Evolutionary conservation across 2,797 vertebrate genomes (phyloP), one percentile per base, ranked within the genome.

Genomic region (Poecilia velifera): DNA sequence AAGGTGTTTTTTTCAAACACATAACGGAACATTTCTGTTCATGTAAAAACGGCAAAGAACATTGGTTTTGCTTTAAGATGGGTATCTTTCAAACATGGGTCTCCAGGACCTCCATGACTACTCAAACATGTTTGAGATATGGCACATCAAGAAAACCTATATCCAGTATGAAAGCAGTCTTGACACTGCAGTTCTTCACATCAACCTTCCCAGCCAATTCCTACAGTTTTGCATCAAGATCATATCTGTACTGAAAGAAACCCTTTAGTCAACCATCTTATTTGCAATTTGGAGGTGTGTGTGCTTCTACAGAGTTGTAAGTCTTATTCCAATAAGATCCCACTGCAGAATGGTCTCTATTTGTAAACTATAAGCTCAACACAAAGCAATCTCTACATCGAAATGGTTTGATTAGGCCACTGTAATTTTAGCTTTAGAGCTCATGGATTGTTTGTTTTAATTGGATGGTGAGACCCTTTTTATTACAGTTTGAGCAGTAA

Each of bases 1-100:
- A 83, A 82, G 72, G 79, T 74, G 70, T 82, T 79, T 62, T 83
- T 79, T 22, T 16, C 59, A 75, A 81, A 80, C 31, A 73, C 39
- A 51, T 25, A 73, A 28, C 62, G 25, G 74, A 64, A 53, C 49
- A 36, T 18, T 79, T 39, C 73, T 76, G 74, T 46, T 76, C 59
- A 57, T 73, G 71, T 57, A 86, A 80, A 45, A 72, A 31, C 53
- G 55, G 74, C 72, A 43, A 43, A 28, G 71, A 57, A 36, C 73
- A 84, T 70, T 71, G 36, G 46, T 57, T 41, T 82, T 84, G 53
- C 16, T 80, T 72, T 71, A 78, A 71, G 78, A 73, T 41, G 2
- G 8, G 4, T 22, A 0, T 10, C 20, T 68, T 64, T 39, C 36
- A 68, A 25, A 64, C 18, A 68, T 12, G 8, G 64, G 36, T 41